Evolutionary conservation across 1,140 invertebrate genomes (phyloP).

Genomic region (Pseudomyrmex concolor): DNA sequence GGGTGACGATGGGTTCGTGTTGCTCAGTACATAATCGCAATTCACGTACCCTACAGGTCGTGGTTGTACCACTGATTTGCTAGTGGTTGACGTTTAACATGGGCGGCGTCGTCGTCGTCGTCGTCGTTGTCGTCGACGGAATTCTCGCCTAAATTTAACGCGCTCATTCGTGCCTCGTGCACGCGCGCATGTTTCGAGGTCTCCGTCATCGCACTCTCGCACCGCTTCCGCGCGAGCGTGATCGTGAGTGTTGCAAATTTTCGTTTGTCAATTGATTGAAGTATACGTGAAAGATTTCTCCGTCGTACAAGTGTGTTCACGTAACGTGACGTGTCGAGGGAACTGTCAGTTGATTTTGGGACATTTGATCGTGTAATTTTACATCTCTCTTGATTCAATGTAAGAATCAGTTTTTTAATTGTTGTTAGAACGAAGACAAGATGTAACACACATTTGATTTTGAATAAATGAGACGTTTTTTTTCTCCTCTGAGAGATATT

Average conservation of each 20-base stretch:
- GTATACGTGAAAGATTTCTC: neutral
- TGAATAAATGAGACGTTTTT: neutral
- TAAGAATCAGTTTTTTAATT: neutral
- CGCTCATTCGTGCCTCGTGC: conserved; percentile 7
- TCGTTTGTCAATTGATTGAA: neutral
- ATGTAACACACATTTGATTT: neutral
- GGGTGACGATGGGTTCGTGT: conserved; percentile 65
- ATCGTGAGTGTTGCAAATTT: conserved; percentile 9
- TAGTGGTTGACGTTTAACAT: conserved; percentile 52
- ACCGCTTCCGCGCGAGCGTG: neutral
- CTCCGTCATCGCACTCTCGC: neutral
- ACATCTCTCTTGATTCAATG: neutral
- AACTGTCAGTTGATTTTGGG: neutral
- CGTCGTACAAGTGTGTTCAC: neutral
- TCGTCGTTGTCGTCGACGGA: neutral
- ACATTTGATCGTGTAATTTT: neutral
- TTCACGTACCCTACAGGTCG: conserved; percentile 72
- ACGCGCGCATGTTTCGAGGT: neutral
- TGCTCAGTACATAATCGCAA: conserved; percentile 78
- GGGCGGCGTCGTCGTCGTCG: conserved; percentile 17
- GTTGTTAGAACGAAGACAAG: neutral
- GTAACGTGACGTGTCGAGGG: neutral
- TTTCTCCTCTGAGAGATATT: neutral
- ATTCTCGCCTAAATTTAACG: conserved; percentile 60
- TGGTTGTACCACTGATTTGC: conserved; percentile 55